Evolutionary conservation across 2,113 vertebrate genomes (phyloP).

Genomic region (Odocoileus virginianus): DNA sequence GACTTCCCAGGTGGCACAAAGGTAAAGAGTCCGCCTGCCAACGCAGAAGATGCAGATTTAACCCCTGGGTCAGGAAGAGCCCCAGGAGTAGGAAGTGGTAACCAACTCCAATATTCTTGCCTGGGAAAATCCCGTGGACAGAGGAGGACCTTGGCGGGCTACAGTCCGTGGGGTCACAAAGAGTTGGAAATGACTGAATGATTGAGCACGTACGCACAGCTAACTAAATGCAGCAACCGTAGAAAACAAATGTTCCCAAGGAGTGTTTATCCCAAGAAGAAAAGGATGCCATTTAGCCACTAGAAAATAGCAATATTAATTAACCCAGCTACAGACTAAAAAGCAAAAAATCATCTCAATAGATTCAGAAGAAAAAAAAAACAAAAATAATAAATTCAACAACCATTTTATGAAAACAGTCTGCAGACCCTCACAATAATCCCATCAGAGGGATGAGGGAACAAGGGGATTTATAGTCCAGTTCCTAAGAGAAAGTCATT

Average conservation of each 20-base stretch:
- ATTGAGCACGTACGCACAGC: background rate
- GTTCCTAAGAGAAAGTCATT: background rate
- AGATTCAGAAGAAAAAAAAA: background rate
- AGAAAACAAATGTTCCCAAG: background rate
- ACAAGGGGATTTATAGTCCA: background rate
- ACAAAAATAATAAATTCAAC: background rate
- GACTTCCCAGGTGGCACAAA: background rate
- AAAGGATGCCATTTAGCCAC: background rate
- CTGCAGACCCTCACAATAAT: background rate
- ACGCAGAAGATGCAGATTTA: background rate
- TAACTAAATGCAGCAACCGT: background rate
- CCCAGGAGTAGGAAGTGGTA: background rate
- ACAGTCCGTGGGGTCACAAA: background rate
- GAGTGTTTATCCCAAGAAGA: background rate
- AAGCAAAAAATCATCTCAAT: background rate
- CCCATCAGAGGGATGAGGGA: background rate
- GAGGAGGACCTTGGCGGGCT: background rate
- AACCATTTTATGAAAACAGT: background rate
- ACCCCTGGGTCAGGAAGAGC: background rate
- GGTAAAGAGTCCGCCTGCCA: background rate
- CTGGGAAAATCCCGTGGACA: background rate
- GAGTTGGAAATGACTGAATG: background rate
- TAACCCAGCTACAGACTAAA: background rate
- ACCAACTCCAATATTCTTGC: background rate
- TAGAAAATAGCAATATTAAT: background rate